phyloP scores from a whole-genome alignment of 2,797 vertebrate genomes.

The Heterohyrax brucei region DNA sequence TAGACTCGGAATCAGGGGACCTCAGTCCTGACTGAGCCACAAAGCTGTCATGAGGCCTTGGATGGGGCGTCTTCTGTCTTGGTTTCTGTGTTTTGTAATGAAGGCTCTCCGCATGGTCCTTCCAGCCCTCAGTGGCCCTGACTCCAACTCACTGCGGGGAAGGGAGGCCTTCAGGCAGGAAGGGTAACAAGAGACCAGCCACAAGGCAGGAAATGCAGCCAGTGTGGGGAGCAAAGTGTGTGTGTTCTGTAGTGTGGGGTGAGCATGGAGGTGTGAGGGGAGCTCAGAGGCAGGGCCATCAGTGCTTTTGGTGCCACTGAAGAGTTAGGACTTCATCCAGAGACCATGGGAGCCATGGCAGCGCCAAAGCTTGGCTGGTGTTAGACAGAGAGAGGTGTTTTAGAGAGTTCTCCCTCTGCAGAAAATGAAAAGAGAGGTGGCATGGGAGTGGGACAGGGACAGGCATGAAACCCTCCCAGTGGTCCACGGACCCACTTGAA shows the following conservation, averaged over 20 bases:
- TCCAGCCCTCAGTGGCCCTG: neutral
- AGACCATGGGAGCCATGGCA: neutral
- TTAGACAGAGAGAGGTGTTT: neutral
- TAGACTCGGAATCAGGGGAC: neutral
- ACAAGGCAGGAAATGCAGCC: neutral
- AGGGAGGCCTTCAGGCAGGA: neutral
- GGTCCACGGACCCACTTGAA: neutral
- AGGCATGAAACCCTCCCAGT: neutral
- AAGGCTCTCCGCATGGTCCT: neutral
- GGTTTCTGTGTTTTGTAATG: neutral
- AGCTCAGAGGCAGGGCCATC: neutral
- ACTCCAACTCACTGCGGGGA: neutral
- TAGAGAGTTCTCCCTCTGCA: no score
- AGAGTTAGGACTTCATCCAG: neutral
- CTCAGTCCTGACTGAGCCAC: neutral
- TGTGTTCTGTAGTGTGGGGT: neutral
- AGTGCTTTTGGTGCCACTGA: neutral
- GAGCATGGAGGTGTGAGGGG: neutral
- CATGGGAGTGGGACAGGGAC: neutral
- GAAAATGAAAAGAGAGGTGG: neutral
- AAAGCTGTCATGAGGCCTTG: neutral
- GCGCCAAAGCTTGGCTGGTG: neutral
- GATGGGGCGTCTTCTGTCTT: neutral
- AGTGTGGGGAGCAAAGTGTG: neutral
- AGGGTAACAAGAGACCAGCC: neutral